Percentiles rank a stretch among this genome's conserved stretches.
phyloP scores from a whole-genome alignment of 2,797 vertebrate species.

The Onychomys torridus region DNA sequence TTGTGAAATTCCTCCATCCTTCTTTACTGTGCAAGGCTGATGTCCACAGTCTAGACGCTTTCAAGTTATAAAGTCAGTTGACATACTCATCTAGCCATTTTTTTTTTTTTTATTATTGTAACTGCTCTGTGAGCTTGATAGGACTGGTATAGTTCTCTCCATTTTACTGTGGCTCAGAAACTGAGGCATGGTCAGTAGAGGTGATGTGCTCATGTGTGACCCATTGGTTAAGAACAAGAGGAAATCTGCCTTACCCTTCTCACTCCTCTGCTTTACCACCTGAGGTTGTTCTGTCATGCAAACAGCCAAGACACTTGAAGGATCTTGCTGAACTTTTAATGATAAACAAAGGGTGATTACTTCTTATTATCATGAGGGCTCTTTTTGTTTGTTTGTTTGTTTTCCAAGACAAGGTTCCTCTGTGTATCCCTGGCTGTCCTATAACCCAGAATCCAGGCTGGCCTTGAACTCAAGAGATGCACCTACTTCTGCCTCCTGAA shows the following conservation, averaged over 20 bases:
- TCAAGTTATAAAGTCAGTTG: background rate
- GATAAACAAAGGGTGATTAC: background rate
- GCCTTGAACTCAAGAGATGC: background rate
- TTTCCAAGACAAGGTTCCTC: background rate
- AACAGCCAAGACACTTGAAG: constrained; percentile 13
- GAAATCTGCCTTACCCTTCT: constrained; percentile 16
- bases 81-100: background rate
- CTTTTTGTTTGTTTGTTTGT: background rate
- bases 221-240: constrained; percentile 23
- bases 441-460: background rate
- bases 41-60: background rate
- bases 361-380: background rate
- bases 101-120: constrained; percentile 2
- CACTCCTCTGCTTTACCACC: background rate
- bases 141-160: background rate
- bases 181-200: constrained; percentile 10
- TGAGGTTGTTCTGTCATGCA: background rate
- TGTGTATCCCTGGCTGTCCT: background rate
- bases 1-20: background rate
- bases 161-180: background rate
- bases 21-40: background rate
- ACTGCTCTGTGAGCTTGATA: background rate
- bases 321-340: background rate
- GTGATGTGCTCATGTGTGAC: constrained; percentile 14
- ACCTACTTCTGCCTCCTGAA: background rate